Evolutionary conservation across 2,113 vertebrate genomes (phyloP).

Genomic region (Sterrhoptilus dennistouni): DNA sequence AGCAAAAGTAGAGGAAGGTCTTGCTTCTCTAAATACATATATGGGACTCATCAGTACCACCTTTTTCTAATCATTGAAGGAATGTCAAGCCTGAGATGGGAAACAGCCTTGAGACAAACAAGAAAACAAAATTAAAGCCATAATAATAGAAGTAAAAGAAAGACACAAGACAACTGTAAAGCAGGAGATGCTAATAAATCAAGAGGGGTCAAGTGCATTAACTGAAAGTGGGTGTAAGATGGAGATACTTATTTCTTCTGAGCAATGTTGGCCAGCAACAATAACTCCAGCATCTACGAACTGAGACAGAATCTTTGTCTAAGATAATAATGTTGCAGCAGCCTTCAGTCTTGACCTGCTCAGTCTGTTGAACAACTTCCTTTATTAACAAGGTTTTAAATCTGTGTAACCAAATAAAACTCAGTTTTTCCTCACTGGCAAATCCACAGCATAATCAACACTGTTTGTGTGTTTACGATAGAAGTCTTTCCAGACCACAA

Average conservation of each 20-base stretch:
- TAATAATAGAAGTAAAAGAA: neutral
- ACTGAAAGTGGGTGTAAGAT: neutral
- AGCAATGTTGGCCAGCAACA: neutral
- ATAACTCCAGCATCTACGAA: neutral
- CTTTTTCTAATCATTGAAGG: neutral
- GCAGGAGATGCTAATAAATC: neutral
- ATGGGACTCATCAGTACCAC: neutral
- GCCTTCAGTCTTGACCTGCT: neutral
- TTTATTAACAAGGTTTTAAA: neutral
- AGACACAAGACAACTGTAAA: neutral
- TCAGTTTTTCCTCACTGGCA: neutral
- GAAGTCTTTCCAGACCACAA: constrained; percentile 40
- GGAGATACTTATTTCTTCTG: neutral
- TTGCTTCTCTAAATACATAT: neutral
- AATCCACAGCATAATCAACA: neutral
- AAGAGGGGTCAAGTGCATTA: neutral
- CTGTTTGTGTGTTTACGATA: neutral
- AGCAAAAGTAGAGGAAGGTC: neutral
- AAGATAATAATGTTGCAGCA: neutral
- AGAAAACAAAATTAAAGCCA: neutral
- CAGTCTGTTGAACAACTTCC: neutral
- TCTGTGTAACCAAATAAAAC: neutral
- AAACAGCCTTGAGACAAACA: neutral
- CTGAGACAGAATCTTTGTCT: neutral
- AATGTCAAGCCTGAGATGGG: neutral